Percentiles rank a stretch among this genome's conserved stretches.
These are phyloP conservation scores for Agrochola lychnidis DNA, from an alignment of 2,888 invertebrate species.

Conservation along the genomic window DNA sequence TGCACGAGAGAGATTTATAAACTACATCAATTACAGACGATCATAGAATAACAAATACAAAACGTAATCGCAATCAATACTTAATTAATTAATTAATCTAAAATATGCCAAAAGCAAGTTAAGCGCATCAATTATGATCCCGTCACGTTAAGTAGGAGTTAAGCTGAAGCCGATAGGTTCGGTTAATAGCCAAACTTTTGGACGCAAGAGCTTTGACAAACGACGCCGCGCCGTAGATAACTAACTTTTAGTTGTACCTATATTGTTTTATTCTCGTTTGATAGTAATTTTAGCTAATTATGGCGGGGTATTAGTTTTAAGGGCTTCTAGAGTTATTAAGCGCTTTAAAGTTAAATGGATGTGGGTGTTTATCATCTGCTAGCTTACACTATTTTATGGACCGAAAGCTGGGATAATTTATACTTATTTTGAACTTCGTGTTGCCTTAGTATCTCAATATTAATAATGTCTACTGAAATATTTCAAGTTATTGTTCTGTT, in stretches of 20 bases:
- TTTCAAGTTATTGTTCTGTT: not conserved
- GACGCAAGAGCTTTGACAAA: constrained; percentile 71
- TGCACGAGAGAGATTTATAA: not conserved
- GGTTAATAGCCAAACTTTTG: constrained; percentile 72
- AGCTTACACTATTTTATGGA: constrained; percentile 3
- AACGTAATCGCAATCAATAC: constrained; percentile 42
- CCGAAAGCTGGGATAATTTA: not conserved
- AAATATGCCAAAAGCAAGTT: constrained; percentile 68
- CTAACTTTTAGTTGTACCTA: constrained; percentile 64
- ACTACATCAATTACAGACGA: constrained; percentile 8
- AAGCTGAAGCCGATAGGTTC: constrained; percentile 72
- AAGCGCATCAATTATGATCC: constrained; percentile 72
- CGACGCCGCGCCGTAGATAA: constrained; percentile 66
- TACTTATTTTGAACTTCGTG: not conserved
- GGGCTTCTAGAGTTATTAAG: constrained; percentile 15
- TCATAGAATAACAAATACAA: constrained; percentile 2
- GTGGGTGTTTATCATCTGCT: constrained; percentile 4
- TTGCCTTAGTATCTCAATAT: not conserved
- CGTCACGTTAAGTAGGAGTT: constrained; percentile 71
- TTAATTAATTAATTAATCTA: constrained; percentile 60
- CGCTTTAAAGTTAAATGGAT: constrained; percentile 29
- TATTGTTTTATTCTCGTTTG: constrained; percentile 61
- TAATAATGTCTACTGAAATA: not conserved
- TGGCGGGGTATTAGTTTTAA: constrained; percentile 33
- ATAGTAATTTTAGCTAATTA: constrained; percentile 63